Percentiles rank a stretch among this genome's conserved stretches.
Evolutionary conservation across 2,113 vertebrate genomes (phyloP).

Genomic region (Saimiri boliviensis): DNA sequence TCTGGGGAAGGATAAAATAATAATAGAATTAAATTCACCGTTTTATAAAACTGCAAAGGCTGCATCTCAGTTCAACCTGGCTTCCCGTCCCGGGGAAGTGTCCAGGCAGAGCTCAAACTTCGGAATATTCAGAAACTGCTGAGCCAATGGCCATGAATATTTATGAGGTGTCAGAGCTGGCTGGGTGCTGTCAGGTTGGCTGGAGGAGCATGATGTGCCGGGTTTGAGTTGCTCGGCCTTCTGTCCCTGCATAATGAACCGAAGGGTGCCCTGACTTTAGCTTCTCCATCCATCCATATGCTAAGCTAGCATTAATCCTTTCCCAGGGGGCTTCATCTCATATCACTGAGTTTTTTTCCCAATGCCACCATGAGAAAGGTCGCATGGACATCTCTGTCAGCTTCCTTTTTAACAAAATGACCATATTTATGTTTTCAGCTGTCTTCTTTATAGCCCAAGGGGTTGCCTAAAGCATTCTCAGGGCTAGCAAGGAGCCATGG

Average conservation of each 20-base stretch:
- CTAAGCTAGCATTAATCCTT: background rate
- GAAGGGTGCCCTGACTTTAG: background rate
- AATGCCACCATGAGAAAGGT: background rate
- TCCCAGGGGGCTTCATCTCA: background rate
- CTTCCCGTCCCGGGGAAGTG: background rate
- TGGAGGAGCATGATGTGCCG: fast-evolving
- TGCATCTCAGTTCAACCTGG: background rate
- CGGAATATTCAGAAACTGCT: slow-evolving; percentile 32
- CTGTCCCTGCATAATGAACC: background rate
- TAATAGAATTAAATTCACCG: background rate
- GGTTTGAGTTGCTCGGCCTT: background rate
- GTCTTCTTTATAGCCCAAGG: background rate
- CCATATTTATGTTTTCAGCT: background rate
- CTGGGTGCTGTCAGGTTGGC: background rate
- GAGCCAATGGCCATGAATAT: slow-evolving; percentile 25
- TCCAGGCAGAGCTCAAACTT: background rate
- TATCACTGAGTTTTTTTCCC: background rate
- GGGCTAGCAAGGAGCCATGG: fast-evolving
- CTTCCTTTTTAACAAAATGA: background rate
- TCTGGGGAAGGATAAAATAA: background rate
- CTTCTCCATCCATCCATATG: fast-evolving
- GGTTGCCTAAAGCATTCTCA: too few species aligned
- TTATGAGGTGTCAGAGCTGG: background rate
- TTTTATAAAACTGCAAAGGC: background rate
- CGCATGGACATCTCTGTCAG: background rate